phyloP scores from a whole-genome alignment of 2,113 vertebrate species.

The Pachycephala philippinensis region DNA sequence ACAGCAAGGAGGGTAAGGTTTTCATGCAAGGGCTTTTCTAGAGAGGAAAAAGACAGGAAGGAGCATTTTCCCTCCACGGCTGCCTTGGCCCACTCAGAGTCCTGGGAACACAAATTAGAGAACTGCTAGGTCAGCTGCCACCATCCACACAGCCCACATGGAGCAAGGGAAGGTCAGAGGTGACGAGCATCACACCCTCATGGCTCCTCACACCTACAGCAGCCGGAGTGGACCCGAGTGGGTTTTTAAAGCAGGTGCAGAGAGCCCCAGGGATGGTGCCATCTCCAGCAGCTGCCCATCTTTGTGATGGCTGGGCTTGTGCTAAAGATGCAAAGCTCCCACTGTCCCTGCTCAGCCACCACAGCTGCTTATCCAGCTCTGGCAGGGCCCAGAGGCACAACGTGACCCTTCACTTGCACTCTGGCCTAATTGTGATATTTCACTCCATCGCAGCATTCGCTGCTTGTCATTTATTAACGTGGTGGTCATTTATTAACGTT shows the following conservation, averaged over 20 bases:
- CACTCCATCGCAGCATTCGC: not conserved
- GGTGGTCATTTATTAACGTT: not conserved
- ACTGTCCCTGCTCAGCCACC: not conserved
- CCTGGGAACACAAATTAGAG: not conserved
- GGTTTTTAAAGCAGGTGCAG: fast-evolving
- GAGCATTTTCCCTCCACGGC: not conserved
- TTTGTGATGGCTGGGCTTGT: fast-evolving
- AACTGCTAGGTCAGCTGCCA: fast-evolving
- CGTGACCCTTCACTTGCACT: not conserved
- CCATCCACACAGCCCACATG: fast-evolving
- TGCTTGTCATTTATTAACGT: not conserved
- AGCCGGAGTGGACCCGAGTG: not conserved
- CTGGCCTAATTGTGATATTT: not conserved
- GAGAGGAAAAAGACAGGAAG: not conserved
- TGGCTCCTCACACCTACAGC: not conserved
- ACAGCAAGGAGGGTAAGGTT: not conserved
- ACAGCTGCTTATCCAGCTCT: not conserved
- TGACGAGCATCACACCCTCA: fast-evolving
- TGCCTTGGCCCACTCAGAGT: not conserved
- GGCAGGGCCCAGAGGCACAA: not conserved
- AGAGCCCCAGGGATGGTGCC: fast-evolving
- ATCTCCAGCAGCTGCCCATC: not conserved
- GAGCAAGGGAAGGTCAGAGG: not conserved
- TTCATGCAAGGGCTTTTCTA: not conserved
- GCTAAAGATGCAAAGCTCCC: not conserved